These are phyloP conservation scores for Psilopsiagon aymara DNA, from an alignment of 2,113 vertebrate species.

Conservation along the genomic window DNA sequence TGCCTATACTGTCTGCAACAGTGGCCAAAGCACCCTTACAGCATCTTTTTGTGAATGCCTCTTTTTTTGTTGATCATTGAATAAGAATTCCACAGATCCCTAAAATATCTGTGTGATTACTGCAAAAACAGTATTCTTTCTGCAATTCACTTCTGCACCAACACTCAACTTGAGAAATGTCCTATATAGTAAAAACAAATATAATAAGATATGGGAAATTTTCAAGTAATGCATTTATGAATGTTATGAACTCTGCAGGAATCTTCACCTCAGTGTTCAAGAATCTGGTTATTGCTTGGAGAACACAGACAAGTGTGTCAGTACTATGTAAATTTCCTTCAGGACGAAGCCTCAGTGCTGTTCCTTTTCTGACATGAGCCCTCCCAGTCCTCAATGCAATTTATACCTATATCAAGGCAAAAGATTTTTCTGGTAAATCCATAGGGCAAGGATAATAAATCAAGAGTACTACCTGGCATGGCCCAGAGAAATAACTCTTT, in stretches of 20 bases:
- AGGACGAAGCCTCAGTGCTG: background rate
- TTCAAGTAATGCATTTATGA: background rate
- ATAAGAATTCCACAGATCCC: background rate
- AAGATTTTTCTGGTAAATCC: background rate
- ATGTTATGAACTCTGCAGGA: background rate
- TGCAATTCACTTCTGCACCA: background rate
- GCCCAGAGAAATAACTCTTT: background rate
- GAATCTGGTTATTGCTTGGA: background rate
- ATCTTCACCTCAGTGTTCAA: background rate
- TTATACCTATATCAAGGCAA: background rate
- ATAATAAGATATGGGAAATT: background rate
- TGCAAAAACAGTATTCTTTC: background rate
- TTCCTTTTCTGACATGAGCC: background rate
- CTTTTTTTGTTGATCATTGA: background rate
- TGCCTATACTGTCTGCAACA: background rate
- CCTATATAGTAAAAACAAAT: background rate
- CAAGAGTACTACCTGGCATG: background rate
- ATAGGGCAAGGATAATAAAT: background rate
- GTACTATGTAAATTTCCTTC: background rate
- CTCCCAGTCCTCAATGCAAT: background rate
- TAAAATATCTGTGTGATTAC: background rate
- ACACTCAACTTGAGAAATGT: background rate
- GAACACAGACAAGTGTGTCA: background rate
- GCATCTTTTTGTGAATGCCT: background rate
- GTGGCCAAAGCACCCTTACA: background rate